phyloP scores from a whole-genome alignment of 2,888 invertebrate species.

The Clitarchus hookeri region DNA sequence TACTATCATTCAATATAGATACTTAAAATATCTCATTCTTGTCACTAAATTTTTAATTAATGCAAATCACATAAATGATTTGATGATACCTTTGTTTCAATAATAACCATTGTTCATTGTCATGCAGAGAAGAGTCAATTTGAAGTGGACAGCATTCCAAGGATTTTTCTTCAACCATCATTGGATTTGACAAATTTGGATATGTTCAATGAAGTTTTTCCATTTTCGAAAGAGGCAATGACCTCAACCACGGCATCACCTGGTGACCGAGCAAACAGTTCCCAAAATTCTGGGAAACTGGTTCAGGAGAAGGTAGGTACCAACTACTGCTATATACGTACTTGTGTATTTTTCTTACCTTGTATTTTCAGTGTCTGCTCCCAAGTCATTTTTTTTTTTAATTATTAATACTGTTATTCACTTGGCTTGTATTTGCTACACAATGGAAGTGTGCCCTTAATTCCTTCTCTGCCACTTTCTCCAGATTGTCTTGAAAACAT shows the following conservation, averaged over 20 bases:
- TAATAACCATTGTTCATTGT: not conserved
- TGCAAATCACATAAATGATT: too few species aligned
- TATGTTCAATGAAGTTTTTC: slow-evolving; percentile 85
- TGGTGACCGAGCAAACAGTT: slow-evolving; percentile 41
- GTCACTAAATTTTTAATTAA: not conserved
- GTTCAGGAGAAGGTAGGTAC: slow-evolving; percentile 77
- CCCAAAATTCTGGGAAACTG: slow-evolving; percentile 58
- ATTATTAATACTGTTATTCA: too few species aligned
- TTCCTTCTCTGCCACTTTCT: too few species aligned
- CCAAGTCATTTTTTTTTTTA: too few species aligned
- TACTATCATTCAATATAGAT: too few species aligned
- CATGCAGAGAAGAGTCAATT: slow-evolving; percentile 53
- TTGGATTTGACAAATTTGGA: slow-evolving; percentile 79
- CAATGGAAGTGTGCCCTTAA: too few species aligned
- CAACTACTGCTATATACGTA: not conserved
- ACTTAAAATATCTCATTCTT: not conserved
- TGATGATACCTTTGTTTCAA: too few species aligned
- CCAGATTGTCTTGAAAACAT: too few species aligned
- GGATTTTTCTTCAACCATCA: slow-evolving; percentile 79
- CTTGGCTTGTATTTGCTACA: too few species aligned
- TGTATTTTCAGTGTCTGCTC: too few species aligned
- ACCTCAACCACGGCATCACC: slow-evolving; percentile 42
- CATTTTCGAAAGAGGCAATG: slow-evolving; percentile 58
- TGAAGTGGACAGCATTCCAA: slow-evolving; percentile 75
- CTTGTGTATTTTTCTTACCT: too few species aligned